Conservation (phyloP, 2,888 invertebrate species). For the Polydrusus cervinus region DNA sequence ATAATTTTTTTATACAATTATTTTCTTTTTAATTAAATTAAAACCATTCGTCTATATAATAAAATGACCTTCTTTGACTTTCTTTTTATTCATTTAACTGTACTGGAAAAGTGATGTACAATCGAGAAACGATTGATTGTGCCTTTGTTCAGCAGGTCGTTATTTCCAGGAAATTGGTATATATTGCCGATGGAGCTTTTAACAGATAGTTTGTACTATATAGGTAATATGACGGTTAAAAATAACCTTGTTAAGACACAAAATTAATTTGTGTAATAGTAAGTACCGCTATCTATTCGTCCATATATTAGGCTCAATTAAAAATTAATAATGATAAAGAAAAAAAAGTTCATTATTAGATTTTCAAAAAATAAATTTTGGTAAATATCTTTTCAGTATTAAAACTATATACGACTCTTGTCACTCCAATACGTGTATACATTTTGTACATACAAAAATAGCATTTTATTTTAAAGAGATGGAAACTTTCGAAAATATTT, state of each 20-base stretch:
- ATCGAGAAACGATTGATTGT: not conserved
- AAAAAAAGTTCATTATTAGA: no score
- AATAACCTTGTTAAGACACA: not conserved
- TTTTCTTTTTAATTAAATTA: not conserved
- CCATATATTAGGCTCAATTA: no score
- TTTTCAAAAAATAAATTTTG: no score
- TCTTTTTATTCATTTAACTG: not conserved
- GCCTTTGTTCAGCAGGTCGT: conserved; percentile 1
- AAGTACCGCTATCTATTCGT: not conserved
- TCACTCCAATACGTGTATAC: no score
- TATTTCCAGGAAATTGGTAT: conserved; percentile 23
- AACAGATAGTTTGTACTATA: not conserved
- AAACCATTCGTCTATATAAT: not conserved
- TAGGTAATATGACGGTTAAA: not conserved
- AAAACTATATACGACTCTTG: no score
- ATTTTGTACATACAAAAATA: no score
- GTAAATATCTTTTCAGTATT: no score
- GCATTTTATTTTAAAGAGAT: no score
- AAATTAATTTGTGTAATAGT: not conserved
- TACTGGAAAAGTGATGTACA: conserved; percentile 1
- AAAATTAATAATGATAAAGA: no score
- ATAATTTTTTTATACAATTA: no score
- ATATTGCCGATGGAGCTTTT: not conserved
- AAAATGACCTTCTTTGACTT: not conserved
- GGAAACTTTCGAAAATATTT: no score